Evolutionary conservation across 1,140 invertebrate genomes (phyloP), one percentile per base, ranked within the genome.

Genomic region (Mycetomoellerius zeteki): DNA sequence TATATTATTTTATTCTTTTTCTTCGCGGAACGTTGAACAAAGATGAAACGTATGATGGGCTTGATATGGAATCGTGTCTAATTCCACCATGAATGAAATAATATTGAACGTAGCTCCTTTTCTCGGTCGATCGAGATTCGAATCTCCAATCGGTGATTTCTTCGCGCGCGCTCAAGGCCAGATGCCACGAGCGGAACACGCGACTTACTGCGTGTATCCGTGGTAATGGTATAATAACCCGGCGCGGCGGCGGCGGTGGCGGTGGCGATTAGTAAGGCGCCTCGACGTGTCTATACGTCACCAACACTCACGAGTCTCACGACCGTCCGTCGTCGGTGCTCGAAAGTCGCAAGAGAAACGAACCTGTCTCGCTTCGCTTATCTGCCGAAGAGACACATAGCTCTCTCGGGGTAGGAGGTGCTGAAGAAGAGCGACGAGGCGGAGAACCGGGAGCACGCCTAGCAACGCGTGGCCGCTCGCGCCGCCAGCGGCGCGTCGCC

Each of bases 401-500:
- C 7, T 21, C 56, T 58, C 54, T 24, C n/a, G n/a, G 84, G 73
- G 67, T 10, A 43, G 65, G 47, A 37, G 37, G n/a, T 6, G n/a
- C n/a, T n/a, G 16, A 73, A 12, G 19, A 64, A 37, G 33, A 37
- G 33, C 33, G 33, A 37, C 10, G 76, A 52, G 24, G 2, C 27
- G n/a, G 14, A n/a, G 30, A n/a, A 37, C 37, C 58, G 21, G 73
- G 72, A 91, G 89, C 84, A 94, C 92, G 93, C 93, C 91, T 93
- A 93, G 93, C 93, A 93, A 94, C 93, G 92, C 67, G 72, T 43
- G 52, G 65, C 65, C 50, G 69, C n/a, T n/a, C n/a, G n/a, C n/a
- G n/a, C 80, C 58, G 6, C 24, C 52, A 52, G 19, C 47, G 24
- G 33, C 33, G 54, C 69, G 10, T 60, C 54, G 71, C 64, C 16